Percentiles rank a stretch among this genome's conserved stretches.
Conservation (phyloP, 2,888 invertebrate genomes). For the Ariolimax columbianus region DNA sequence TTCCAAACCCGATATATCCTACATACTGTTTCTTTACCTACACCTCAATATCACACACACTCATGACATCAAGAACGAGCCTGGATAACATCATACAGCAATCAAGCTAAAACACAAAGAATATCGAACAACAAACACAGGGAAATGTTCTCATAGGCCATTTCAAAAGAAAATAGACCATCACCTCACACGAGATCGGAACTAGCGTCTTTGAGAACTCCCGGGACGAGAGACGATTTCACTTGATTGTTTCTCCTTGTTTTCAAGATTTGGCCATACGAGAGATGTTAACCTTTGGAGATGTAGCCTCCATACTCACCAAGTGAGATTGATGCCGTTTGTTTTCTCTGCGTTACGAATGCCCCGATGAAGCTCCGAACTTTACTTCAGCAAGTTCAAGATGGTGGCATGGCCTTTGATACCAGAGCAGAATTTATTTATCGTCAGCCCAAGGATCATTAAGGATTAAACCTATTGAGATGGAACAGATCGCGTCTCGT, state of each 20-base stretch:
- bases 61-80: not conserved
- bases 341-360: slow-evolving; percentile 40
- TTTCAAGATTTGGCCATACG: slow-evolving; percentile 5
- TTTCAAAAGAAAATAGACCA: slow-evolving; percentile 44
- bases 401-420: slow-evolving; percentile 38
- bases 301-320: not conserved
- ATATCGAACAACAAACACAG: slow-evolving; percentile 44
- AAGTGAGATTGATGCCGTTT: slow-evolving; percentile 25
- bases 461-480: slow-evolving; percentile 8
- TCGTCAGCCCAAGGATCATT: slow-evolving; percentile 20
- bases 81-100: not conserved
- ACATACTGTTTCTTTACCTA: not conserved
- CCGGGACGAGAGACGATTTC: not conserved
- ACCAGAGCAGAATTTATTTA: slow-evolving; percentile 27
- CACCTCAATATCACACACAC: not conserved
- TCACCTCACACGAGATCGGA: slow-evolving; percentile 27
- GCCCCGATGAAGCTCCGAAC: slow-evolving; percentile 1
- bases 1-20: too few species aligned
- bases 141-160: slow-evolving; percentile 17
- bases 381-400: slow-evolving; percentile 24
- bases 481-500: not conserved
- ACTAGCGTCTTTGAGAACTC: slow-evolving; percentile 18
- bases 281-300: slow-evolving; percentile 40
- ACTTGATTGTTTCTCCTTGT: not conserved
- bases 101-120: not conserved